Conservation (phyloP, 2,113 vertebrate genomes). For the Centropristis striata region DNA sequence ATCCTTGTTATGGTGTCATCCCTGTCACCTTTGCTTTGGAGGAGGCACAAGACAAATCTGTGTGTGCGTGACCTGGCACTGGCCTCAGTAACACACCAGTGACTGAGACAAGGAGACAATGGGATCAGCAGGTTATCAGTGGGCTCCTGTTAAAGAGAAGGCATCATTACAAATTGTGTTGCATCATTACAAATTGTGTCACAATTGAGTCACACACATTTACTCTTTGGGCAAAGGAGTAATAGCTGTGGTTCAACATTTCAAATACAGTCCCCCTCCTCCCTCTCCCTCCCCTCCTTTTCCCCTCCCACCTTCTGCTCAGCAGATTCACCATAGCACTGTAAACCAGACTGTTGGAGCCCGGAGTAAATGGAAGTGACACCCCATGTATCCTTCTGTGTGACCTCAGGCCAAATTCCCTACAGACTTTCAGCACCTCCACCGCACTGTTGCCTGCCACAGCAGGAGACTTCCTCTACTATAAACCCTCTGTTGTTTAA, state of each 20-base stretch:
- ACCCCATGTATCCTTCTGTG: conserved; percentile 45
- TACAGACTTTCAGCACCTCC: conserved; percentile 39
- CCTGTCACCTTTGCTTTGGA: conserved; percentile 74
- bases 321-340: conserved; percentile 46
- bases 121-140: conserved; percentile 28
- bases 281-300: not conserved
- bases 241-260: conserved; percentile 39
- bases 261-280: conserved; percentile 6
- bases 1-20: conserved; percentile 63
- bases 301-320: conserved; percentile 6
- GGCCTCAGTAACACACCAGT: conserved; percentile 5
- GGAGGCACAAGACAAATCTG: conserved; percentile 58
- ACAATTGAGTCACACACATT: conserved; percentile 30
- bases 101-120: conserved; percentile 61
- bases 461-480: conserved; percentile 13
- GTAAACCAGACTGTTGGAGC: conserved; percentile 38
- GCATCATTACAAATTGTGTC: conserved; percentile 39
- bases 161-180: conserved; percentile 44
- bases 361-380: conserved; percentile 65
- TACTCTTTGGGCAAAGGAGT: conserved; percentile 3
- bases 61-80: conserved; percentile 54
- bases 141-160: conserved; percentile 22
- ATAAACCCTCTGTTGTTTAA: conserved; percentile 22
- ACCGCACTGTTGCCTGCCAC: conserved; percentile 30
- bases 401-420: conserved; percentile 57